Evolutionary conservation across 2,888 invertebrate genomes (phyloP).

Genomic region (Eubasilissa splendida): DNA sequence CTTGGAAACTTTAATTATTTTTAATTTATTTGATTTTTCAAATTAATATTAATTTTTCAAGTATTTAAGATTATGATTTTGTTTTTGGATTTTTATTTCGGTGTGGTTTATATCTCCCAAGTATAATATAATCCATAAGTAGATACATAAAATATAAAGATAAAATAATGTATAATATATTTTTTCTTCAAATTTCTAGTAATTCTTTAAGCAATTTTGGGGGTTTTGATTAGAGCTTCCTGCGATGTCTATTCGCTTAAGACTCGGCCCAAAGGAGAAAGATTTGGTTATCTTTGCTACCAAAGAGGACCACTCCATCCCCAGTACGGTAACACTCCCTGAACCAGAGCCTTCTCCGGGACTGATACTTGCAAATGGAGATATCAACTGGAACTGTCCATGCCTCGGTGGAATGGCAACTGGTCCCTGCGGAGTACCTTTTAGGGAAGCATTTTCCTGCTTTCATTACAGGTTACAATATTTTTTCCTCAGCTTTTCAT

Average conservation of each 20-base stretch:
- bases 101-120: too few relatives aligned
- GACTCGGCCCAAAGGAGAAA: constrained; percentile 75
- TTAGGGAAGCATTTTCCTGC: constrained; percentile 94
- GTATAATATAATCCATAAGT: too few relatives aligned
- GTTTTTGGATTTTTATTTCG: too few relatives aligned
- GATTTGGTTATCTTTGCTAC: constrained; percentile 89
- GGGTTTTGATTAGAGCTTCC: background rate
- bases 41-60: too few relatives aligned
- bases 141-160: too few relatives aligned
- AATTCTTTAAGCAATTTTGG: too few relatives aligned
- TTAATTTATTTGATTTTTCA: too few relatives aligned
- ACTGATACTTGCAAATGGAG: constrained; percentile 86
- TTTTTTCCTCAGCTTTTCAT: too few relatives aligned
- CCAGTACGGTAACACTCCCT: constrained; percentile 80
- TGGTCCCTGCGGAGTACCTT: constrained; percentile 95
- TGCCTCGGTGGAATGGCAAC: constrained; percentile 98
- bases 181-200: too few relatives aligned
- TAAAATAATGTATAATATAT: too few relatives aligned
- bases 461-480: constrained; percentile 84
- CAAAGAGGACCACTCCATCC: constrained; percentile 82
- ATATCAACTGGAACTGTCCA: constrained; percentile 97
- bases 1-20: too few relatives aligned
- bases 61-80: too few relatives aligned
- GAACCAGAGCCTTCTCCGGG: constrained; percentile 85
- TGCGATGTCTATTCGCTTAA: constrained; percentile 68